phyloP scores from a whole-genome alignment of 1,140 invertebrate species.

The Leptinotarsa texana region DNA sequence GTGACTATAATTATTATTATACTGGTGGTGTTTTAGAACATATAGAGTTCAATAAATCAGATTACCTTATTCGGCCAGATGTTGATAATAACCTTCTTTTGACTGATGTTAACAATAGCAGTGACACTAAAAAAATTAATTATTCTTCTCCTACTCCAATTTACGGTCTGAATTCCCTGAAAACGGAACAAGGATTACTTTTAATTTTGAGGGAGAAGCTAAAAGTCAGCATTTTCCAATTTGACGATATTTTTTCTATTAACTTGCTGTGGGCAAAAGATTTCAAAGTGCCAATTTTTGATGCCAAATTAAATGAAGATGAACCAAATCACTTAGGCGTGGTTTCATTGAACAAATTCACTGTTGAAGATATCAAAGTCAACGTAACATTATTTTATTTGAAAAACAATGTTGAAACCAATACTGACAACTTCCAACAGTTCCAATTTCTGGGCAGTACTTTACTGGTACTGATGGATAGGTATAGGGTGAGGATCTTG shows the following conservation, averaged over 20 bases:
- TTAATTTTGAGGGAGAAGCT: conserved; percentile 22
- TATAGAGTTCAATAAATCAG: conserved; percentile 10
- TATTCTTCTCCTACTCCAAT: neutral
- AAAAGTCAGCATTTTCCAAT: neutral
- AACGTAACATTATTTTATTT: neutral
- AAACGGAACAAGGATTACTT: neutral
- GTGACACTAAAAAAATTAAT: neutral
- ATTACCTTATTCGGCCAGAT: conserved; percentile 18
- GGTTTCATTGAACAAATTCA: conserved; percentile 1
- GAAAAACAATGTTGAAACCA: neutral
- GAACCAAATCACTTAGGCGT: conserved; percentile 8
- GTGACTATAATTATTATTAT: conserved; percentile 27
- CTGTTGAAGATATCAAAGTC: conserved; percentile 15
- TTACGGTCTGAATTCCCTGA: neutral
- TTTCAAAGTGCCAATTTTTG: conserved; percentile 8
- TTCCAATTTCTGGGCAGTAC: conserved; percentile 18
- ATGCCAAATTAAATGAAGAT: conserved; percentile 22
- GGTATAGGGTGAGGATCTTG: conserved; percentile 13
- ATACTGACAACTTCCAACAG: conserved; percentile 23
- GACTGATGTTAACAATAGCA: neutral
- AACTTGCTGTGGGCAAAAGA: neutral
- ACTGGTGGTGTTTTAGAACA: conserved; percentile 23
- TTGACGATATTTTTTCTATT: neutral
- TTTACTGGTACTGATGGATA: conserved; percentile 3
- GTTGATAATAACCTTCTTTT: conserved; percentile 16